phyloP scores from a whole-genome alignment of 2,888 invertebrate species.

The Phortica magna region DNA sequence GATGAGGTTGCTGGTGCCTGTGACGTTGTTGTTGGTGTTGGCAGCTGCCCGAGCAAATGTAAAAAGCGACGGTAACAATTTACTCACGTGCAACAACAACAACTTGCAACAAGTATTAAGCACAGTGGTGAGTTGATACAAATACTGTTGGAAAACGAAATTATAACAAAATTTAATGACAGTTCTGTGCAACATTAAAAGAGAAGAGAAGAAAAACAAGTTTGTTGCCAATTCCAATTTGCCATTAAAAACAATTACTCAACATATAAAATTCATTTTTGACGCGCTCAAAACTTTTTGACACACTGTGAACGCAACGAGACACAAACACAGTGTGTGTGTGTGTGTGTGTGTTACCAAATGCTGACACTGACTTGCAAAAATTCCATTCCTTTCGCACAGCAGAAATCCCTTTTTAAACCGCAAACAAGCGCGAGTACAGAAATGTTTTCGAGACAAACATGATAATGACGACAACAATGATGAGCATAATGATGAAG shows the following conservation, averaged over 20 bases:
- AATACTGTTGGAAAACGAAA: neutral
- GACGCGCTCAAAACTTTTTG: constrained; percentile 38
- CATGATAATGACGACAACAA: neutral
- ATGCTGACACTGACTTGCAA: constrained; percentile 23
- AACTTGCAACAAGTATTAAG: neutral
- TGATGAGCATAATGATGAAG: neutral
- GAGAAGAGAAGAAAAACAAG: constrained; percentile 39
- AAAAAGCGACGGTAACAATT: constrained; percentile 6
- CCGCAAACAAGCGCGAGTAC: constrained; percentile 25
- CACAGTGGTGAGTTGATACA: constrained; percentile 9
- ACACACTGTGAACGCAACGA: constrained; percentile 38
- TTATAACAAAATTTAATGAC: constrained; percentile 36
- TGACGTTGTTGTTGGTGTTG: neutral
- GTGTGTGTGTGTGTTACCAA: constrained; percentile 2
- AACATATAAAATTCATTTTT: constrained; percentile 33
- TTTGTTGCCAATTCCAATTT: constrained; percentile 52
- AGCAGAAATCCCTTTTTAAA: constrained; percentile 23
- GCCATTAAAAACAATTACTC: constrained; percentile 42
- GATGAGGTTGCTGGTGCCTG: neutral
- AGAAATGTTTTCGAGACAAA: constrained; percentile 20
- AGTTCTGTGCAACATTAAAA: constrained; percentile 41
- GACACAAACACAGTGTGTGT: neutral
- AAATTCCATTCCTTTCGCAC: constrained; percentile 27
- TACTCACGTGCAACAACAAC: neutral
- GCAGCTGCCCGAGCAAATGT: constrained; percentile 44